Base-by-base conservation (phyloP, 2,113 vertebrate species). In the Leiothrix lutea region DNA sequence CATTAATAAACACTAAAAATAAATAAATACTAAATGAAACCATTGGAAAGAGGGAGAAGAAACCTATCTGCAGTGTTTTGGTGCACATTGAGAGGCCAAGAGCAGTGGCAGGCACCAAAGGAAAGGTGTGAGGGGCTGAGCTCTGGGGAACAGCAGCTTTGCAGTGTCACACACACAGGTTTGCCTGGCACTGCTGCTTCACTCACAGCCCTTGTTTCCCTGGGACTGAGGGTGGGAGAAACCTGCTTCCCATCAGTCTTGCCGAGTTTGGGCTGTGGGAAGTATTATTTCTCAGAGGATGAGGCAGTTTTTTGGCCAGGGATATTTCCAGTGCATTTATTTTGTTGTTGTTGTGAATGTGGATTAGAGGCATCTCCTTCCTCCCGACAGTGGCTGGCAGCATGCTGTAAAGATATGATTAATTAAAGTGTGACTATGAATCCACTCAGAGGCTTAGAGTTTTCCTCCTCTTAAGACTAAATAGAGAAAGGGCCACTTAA, bases 401-500 rank as follows among this genome's bases (percentile, higher is more conserved):
- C 64, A 22, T 5, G 44, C 71, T 83, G 72, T 50, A 92, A 92
- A 96, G 83, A 92, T 86, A 92, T 86, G 88, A 95, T 96, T 94
- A 95, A 96, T 94, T 96, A 90, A 92, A 95, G 80, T 74, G 90
- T 93, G 90, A 90, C 88, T 83, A 11, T n/a, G 95, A 96, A 93
- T 95, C 75, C 86, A 88, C 86, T 92, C 86, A 67, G 69, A 88
- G 74, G 85, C 90, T 88, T 70, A 77, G 79, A 42, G 40, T 78
- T 64, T 60, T 84, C 82, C 82, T 93, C 57, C 72, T 88, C 75
- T 70, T 70, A 86, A 51, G 31, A 35, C 53, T 67, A 51, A 83
- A 83, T 0, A 82, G 87, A 92, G 85, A 70, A 88, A 71, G 72
- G 72, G 67, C 67, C 83, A n/a, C 57, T 92, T 81, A 35, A 38